Percentiles rank a stretch among this genome's conserved stretches.
Conservation (phyloP, 2,797 vertebrate genomes). For the Sebastes matsubarae region DNA sequence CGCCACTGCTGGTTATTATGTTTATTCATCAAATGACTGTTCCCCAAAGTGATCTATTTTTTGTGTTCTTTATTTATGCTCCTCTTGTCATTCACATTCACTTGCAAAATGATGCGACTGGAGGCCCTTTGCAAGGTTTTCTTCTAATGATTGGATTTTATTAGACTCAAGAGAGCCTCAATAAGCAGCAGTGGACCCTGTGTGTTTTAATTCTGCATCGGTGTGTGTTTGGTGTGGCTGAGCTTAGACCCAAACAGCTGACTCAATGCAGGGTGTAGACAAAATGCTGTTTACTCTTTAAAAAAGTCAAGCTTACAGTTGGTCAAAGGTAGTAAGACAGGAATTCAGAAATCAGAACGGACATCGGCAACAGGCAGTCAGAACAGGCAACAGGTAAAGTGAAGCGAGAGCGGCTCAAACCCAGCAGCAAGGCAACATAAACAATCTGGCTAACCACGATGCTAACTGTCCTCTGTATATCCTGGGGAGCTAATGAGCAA, state of each 20-base stretch:
- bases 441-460: constrained; percentile 5
- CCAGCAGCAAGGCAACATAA: constrained; percentile 15
- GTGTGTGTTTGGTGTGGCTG: background rate
- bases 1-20: too few species aligned
- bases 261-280: too few species aligned
- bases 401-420: background rate
- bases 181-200: background rate
- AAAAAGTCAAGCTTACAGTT: background rate
- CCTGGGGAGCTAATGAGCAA: constrained; percentile 53
- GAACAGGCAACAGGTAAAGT: constrained; percentile 20
- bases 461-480: constrained; percentile 33
- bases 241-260: background rate
- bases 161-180: background rate
- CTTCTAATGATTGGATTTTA: background rate
- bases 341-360: background rate
- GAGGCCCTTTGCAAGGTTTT: background rate
- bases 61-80: too few species aligned
- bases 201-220: background rate
- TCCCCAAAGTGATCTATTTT: too few species aligned
- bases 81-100: background rate
- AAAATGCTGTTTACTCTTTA: background rate
- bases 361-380: constrained; percentile 15
- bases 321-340: background rate
- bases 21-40: too few species aligned
- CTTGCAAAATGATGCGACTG: background rate